These are phyloP conservation scores for Teleiodes luculella DNA, from an alignment of 2,888 invertebrate genomes.

Conservation along the genomic window DNA sequence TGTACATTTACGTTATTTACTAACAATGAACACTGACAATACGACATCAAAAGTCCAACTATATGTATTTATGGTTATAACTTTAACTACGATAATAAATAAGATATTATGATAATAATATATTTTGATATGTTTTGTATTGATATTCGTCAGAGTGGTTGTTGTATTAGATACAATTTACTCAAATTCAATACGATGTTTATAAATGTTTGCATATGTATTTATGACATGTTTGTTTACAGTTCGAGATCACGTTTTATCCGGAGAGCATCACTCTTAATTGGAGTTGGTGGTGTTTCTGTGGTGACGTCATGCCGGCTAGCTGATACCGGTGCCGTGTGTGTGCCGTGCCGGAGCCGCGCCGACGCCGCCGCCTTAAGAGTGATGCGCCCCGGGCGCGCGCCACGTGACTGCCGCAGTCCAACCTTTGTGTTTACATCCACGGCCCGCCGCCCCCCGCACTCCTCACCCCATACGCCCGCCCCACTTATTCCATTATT, in stretches of 20 bases:
- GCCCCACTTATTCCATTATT: constrained; percentile 27
- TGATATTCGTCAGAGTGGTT: constrained; percentile 76
- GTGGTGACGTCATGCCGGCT: no score
- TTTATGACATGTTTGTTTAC: constrained; percentile 31
- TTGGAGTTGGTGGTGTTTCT: constrained; percentile 25
- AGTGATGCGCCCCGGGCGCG: constrained; percentile 77
- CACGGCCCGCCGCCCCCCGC: constrained; percentile 35
- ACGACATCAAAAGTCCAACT: background rate
- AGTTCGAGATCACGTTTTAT: constrained; percentile 18
- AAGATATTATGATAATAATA: constrained; percentile 46
- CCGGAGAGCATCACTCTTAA: constrained; percentile 71
- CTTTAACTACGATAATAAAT: constrained; percentile 18
- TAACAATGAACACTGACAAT: background rate
- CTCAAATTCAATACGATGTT: constrained; percentile 62
- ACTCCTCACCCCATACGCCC: constrained; percentile 31
- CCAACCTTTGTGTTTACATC: constrained; percentile 72
- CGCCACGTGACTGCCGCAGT: constrained; percentile 76
- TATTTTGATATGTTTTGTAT: constrained; percentile 73
- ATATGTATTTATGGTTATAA: background rate
- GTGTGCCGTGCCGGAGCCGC: no score
- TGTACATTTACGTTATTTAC: no score
- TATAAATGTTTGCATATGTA: constrained; percentile 32
- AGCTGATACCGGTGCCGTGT: constrained; percentile 40
- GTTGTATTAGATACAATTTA: constrained; percentile 62
- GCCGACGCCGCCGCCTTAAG: constrained; percentile 52